Evolutionary conservation across 2,113 vertebrate species (phyloP), one percentile per base, ranked within the genome.

Genomic region (Erythrocercus mccallii): DNA sequence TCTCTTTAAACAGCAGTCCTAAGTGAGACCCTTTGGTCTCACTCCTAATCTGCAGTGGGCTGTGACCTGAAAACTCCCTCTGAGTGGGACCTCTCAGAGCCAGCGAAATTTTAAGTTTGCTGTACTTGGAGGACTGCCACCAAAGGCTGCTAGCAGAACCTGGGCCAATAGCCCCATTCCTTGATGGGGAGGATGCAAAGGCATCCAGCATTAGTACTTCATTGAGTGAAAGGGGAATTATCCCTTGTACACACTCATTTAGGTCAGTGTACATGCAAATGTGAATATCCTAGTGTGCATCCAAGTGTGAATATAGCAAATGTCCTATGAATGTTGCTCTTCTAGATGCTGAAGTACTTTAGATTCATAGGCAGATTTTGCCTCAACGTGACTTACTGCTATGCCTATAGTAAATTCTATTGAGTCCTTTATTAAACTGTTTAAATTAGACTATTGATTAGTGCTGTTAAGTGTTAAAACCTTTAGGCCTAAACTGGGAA

Each of bases 161-260:
- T 73, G 27, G 15, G 8, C 31, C 5, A 3, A 44, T 33, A 37
- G 27, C 37, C 18, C 27, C 8, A 8, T 50, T 58, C 44, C 23
- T 66, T 0, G 0, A 33, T 28, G 27, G 27, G 5, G 23, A 44
- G 23, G 35, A 33, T 65, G 60, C 8, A 15, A 33, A 81, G 51
- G 51, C 33, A 38, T 38, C 18, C 31, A 9, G 5, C 1, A 0
- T 50, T 25, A 33, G 4, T 23, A 33, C 31, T 33, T 57, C 22
- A 28, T 18, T 50, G 27, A 73, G 13, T 13, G 11, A 19, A 65
- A 65, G 5, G 22, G 18, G 19, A 81, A 14, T 44, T 44, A 6
- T 65, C 2, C 15, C 37, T 65, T 28, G 22, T 37, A 37, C 1
- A 2, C 51, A 50, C 18, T 65, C 4, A 0, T 44, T 51, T 51